Conservation (phyloP, 2,797 vertebrate genomes). For the Intellagama lesueurii region DNA sequence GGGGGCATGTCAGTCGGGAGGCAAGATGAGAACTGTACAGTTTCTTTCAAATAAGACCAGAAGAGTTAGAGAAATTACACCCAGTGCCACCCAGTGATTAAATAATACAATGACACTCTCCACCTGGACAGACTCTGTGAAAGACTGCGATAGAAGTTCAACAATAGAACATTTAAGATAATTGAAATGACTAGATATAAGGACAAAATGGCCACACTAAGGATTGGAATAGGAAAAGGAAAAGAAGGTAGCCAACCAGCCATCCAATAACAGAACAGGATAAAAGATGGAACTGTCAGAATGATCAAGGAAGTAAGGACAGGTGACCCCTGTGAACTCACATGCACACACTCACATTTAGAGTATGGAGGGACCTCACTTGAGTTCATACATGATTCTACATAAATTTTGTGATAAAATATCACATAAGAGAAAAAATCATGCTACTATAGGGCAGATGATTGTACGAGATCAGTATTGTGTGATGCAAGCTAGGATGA, state of each 20-base stretch:
- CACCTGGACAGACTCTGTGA: neutral
- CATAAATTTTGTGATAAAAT: neutral
- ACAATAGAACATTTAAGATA: neutral
- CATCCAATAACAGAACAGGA: no score
- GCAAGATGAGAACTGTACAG: neutral
- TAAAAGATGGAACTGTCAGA: neutral
- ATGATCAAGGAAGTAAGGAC: neutral
- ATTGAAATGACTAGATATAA: neutral
- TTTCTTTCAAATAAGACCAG: neutral
- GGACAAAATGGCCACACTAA: neutral
- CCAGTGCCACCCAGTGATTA: neutral
- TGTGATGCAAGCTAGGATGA: conserved; percentile 42
- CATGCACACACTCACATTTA: neutral
- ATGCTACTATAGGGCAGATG: no score
- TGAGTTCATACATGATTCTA: neutral
- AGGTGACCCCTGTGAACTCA: neutral
- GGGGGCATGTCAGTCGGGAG: neutral
- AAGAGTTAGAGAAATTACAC: neutral
- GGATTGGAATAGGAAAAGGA: neutral
- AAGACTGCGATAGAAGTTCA: neutral
- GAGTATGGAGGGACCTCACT: neutral
- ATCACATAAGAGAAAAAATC: neutral
- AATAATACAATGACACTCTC: neutral
- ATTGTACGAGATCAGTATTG: conserved; percentile 47
- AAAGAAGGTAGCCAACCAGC: no score